Evolutionary conservation across 2,888 invertebrate genomes (phyloP), one percentile per base, ranked within the genome.

Genomic region (Penaeus monodon): DNA sequence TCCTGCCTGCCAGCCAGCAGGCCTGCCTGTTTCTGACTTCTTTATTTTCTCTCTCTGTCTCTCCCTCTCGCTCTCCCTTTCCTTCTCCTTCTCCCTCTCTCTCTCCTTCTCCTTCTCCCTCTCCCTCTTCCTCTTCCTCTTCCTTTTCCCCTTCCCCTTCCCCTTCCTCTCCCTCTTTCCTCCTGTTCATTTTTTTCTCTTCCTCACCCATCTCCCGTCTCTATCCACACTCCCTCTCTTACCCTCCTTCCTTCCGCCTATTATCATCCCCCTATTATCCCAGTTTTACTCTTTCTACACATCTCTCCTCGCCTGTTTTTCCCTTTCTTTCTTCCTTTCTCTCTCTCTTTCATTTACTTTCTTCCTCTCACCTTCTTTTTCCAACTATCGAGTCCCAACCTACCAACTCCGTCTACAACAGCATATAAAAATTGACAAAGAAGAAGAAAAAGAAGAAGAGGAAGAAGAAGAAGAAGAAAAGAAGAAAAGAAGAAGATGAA

Each of bases 211-310:
- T 77, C 77, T 77, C 77, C 57, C 57, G 38, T 7, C 38, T 44
- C 38, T 44, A 44, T 44, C 7, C 27, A 33, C 76, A 57, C 49
- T 27, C 17, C 33, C 24, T 77, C 57, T 57, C 77, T 44, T 7
- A 44, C 38, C 57, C 57, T 17, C 14, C 17, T 57, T 17, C 57
- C 57, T 17, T 17, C 57, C 57, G 14, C 57, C 57, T 17, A 2
- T 17, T 57, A 17, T 57, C 57, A 6, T 10, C 57, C 0, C 12
- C 76, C 57, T 57, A 44, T 44, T 57, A n/a, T 49, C 76, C 76
- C 33, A 44, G 49, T 76, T 44, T 57, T 44, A 27, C 76, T 76
- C 76, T 57, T 44, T 57, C 76, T 76, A 44, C 76, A 27, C 49
- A 38, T 17, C 57, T 57, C 17, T 14, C 57, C 57, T 57, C 38